These are phyloP conservation scores for Darevskia mixta DNA, from an alignment of 2,797 vertebrate species.

Conservation along the genomic window DNA sequence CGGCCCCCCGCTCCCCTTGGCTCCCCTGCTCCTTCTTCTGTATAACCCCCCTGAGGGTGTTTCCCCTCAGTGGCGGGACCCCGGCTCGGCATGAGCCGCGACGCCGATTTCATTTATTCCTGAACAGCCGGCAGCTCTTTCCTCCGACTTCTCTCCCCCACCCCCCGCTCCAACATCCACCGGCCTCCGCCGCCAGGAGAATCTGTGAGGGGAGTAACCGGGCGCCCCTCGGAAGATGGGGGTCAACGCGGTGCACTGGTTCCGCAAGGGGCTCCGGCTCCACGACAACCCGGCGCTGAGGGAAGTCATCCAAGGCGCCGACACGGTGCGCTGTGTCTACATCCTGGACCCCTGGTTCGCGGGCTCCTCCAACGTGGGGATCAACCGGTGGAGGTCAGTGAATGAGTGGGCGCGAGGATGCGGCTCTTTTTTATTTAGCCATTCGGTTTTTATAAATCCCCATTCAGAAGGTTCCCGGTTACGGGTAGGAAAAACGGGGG, in stretches of 20 bases:
- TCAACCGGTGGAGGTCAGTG: conserved; percentile 97
- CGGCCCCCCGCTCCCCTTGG: not conserved
- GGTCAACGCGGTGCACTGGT: conserved; percentile 95
- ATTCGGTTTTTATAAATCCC: not conserved
- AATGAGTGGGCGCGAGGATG: not conserved
- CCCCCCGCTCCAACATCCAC: not conserved
- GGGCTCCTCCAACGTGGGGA: conserved; percentile 94
- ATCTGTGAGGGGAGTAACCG: not conserved
- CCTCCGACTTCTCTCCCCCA: not conserved
- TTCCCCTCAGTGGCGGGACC: not conserved
- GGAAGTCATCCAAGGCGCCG: conserved; percentile 90
- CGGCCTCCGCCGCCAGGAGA: not conserved
- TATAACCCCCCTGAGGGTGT: not conserved
- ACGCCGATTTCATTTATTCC: conserved; percentile 44
- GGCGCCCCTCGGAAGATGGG: conserved; percentile 78
- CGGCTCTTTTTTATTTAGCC: too few species aligned
- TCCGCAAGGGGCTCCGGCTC: conserved; percentile 96
- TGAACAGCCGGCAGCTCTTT: conserved; percentile 12
- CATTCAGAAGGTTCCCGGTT: not conserved
- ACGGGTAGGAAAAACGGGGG: too few species aligned
- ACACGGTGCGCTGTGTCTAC: conserved; percentile 92
- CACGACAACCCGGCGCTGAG: conserved; percentile 95
- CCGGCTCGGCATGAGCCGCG: conserved; percentile 54
- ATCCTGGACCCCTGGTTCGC: conserved; percentile 98
- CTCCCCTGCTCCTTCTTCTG: too few species aligned